Base-by-base conservation (phyloP, 2,888 invertebrate genomes). In the Eurois occulta region DNA sequence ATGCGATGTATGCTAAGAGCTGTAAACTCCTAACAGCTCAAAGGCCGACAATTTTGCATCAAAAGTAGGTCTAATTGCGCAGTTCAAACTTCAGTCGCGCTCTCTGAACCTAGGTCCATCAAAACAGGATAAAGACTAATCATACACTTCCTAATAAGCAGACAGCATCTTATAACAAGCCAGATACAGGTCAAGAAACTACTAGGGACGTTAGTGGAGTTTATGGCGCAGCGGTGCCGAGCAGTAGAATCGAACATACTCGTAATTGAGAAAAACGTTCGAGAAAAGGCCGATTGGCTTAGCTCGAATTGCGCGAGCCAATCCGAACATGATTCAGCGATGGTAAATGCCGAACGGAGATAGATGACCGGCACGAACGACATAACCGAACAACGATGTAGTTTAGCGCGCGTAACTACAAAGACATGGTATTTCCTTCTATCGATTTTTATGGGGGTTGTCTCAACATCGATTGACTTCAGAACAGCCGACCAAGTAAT, bases 51-150 rank as follows among this genome's bases (percentile, higher is more conserved):
- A 32, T 32, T 28, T 8, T 2, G 18, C 32, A 60, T 60, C 18
- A 32, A 32, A 60, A 32, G 58, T 10, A 35, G 10, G 21, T 64
- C 64, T 38, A 64, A 64, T 64, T 64, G 2, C 24, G 13, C 24
- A 38, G 60, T 62, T 62, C 32, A 62, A 60, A 62, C 35, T 21
- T 35, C 32, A 21, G 16, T 64, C 64, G n/a, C 16, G 38, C 13
- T 64, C 64, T 64, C 24, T 64, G 16, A n/a, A 66, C 24, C 24
- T 38, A 69, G 38, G 38, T n/a, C n/a, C 35, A 48, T 6, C 43
- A 81, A 73, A 73, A 81, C 74, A 81, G 77, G 62, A 77, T 35
- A 48, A 41, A 60, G 41, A 32, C 82, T 78, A 79, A 79, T 79
- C 28, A 77, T 43, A n/a, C n/a, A 60, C 58, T 75, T 82, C 78